Evolutionary conservation across 2,797 vertebrate species (phyloP).

Genomic region (Cossypha polioptera): DNA sequence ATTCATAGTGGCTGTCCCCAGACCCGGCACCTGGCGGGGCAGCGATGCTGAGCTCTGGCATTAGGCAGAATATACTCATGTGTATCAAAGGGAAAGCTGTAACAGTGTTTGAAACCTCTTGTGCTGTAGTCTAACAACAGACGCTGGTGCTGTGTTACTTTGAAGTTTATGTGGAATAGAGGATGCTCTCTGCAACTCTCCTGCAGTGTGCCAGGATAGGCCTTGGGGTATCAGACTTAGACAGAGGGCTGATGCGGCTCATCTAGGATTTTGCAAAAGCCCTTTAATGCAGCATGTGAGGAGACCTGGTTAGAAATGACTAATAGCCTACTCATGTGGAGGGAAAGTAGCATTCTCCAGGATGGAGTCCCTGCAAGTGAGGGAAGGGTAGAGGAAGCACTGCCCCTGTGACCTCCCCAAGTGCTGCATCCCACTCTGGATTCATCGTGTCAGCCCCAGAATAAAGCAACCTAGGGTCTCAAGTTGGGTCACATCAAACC

Average conservation of each 20-base stretch:
- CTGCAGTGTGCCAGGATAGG: fast-evolving
- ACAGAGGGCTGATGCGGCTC: not conserved
- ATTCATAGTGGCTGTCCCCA: not conserved
- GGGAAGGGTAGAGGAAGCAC: not conserved
- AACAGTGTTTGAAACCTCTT: not conserved
- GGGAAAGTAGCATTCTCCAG: not conserved
- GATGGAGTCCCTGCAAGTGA: not conserved
- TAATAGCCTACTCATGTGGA: not conserved
- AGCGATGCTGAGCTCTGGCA: fast-evolving
- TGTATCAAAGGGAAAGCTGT: not conserved
- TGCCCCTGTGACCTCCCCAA: not conserved
- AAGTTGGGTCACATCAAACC: not conserved
- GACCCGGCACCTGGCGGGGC: fast-evolving
- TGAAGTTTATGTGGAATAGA: not conserved
- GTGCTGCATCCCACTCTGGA: not conserved
- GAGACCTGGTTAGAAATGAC: not conserved
- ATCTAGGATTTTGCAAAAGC: not conserved
- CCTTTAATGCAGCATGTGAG: not conserved
- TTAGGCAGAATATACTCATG: not conserved
- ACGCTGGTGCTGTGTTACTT: not conserved
- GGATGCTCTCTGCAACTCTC: not conserved
- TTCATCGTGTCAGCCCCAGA: fast-evolving
- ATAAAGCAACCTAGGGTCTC: not conserved
- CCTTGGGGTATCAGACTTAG: not conserved
- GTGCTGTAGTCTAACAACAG: not conserved